Evolutionary conservation across 1,140 invertebrate species (phyloP).

Genomic region (Tetramorium simillimum): DNA sequence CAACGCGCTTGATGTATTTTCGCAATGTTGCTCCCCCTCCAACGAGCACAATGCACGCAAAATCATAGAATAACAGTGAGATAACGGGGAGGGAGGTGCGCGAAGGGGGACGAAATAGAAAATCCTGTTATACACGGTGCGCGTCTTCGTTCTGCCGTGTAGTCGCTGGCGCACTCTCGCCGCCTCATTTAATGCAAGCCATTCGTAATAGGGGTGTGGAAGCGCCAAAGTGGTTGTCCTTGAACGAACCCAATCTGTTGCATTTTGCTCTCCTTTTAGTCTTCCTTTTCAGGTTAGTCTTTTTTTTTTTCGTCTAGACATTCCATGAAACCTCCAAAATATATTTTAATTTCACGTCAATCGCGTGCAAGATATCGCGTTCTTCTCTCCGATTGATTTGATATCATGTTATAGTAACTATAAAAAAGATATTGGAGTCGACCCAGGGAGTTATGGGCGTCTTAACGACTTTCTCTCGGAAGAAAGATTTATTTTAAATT

Average conservation of each 20-base stretch:
- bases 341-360: neutral
- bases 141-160: neutral
- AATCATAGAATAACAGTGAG: conserved; percentile 40
- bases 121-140: conserved; percentile 33
- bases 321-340: neutral
- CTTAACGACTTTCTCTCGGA: neutral
- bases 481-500: conserved; percentile 10
- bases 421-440: neutral
- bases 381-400: neutral
- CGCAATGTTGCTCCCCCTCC: conserved; percentile 6
- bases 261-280: conserved; percentile 36
- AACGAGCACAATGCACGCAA: conserved; percentile 31
- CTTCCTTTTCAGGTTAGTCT: no score
- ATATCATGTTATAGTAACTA: neutral
- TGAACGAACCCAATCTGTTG: conserved; percentile 60
- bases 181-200: conserved; percentile 60
- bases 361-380: neutral
- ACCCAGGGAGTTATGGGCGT: neutral
- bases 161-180: conserved; percentile 16
- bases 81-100: conserved; percentile 6
- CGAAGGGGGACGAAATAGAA: conserved; percentile 22
- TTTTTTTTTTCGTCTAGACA: neutral
- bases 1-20: conserved; percentile 19
- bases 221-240: conserved; percentile 46
- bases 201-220: conserved; percentile 27